phyloP scores from a whole-genome alignment of 2,797 vertebrate species.

The Pampus argenteus region DNA sequence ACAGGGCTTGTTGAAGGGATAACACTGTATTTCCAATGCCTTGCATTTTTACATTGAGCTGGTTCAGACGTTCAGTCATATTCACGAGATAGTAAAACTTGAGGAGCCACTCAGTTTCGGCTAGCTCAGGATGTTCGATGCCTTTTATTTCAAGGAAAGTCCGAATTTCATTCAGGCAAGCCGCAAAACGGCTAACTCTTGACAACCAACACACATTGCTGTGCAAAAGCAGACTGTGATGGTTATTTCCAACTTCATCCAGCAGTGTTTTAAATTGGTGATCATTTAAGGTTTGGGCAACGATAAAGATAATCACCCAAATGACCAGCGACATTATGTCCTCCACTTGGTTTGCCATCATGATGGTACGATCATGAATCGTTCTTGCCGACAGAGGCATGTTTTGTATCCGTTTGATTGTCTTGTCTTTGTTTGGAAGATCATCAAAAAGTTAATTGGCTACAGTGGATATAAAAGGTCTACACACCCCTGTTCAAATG shows the following conservation, averaged over 20 bases:
- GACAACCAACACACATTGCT: constrained; percentile 61
- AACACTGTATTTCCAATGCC: constrained; percentile 55
- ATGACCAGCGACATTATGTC: constrained; percentile 43
- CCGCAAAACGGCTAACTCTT: constrained; percentile 47
- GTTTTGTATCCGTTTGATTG: constrained; percentile 54
- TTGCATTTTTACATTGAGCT: constrained; percentile 63
- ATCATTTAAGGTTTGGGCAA: constrained; percentile 63
- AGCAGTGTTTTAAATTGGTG: constrained; percentile 55
- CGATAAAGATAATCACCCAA: constrained; percentile 59
- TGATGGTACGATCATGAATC: constrained; percentile 51
- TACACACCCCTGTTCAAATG: too few species aligned
- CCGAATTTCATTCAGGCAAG: constrained; percentile 51
- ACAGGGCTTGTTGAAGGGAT: constrained; percentile 65
- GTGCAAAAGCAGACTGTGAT: constrained; percentile 56
- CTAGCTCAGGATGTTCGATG: constrained; percentile 47
- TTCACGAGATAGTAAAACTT: constrained; percentile 50
- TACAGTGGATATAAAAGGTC: constrained; percentile 46
- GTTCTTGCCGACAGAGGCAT: constrained; percentile 59
- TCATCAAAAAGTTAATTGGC: too few species aligned
- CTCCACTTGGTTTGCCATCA: constrained; percentile 63
- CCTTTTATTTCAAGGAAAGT: constrained; percentile 59
- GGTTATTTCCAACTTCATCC: constrained; percentile 57
- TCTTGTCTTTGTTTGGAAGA: too few species aligned
- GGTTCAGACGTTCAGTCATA: constrained; percentile 51
- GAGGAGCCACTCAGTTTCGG: constrained; percentile 50